These are phyloP conservation scores for Sialia sialis DNA, from an alignment of 2,113 vertebrate species.

Conservation along the genomic window DNA sequence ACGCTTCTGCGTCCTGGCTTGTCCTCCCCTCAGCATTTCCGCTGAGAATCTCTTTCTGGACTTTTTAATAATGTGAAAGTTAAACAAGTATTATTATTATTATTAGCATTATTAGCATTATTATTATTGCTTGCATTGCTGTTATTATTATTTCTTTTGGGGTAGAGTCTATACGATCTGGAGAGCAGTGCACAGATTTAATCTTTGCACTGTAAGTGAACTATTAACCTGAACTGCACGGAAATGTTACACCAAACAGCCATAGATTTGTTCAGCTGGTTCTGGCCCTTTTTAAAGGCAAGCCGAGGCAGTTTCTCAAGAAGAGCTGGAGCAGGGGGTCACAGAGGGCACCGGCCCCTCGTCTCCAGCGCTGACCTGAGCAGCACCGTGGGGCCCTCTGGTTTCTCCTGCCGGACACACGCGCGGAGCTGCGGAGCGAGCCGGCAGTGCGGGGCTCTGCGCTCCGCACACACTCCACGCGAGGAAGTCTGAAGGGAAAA, in stretches of 20 bases:
- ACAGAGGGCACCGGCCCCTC: constrained; percentile 16
- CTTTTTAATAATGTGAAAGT: background rate
- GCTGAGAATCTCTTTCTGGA: background rate
- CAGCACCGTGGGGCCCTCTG: no score
- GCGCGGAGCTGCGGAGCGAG: background rate
- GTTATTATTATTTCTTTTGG: background rate
- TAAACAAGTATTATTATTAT: background rate
- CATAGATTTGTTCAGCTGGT: constrained; percentile 62
- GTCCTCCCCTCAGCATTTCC: background rate
- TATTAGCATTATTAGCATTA: no score
- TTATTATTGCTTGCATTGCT: no score
- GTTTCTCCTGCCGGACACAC: background rate
- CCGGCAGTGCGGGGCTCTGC: rapidly evolving
- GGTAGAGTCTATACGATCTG: background rate
- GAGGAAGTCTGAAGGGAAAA: background rate
- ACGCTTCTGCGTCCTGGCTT: background rate
- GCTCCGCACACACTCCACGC: rapidly evolving
- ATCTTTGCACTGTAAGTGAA: constrained; percentile 9
- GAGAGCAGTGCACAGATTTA: background rate
- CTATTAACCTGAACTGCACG: constrained; percentile 25
- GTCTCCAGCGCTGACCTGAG: background rate
- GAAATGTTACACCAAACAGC: constrained; percentile 24
- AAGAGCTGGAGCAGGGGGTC: constrained; percentile 24
- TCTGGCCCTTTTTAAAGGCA: constrained; percentile 8
- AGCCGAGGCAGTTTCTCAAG: constrained; percentile 9